These are phyloP conservation scores for Latrodectus elegans DNA, from an alignment of 2,888 invertebrate genomes.

Conservation along the genomic window DNA sequence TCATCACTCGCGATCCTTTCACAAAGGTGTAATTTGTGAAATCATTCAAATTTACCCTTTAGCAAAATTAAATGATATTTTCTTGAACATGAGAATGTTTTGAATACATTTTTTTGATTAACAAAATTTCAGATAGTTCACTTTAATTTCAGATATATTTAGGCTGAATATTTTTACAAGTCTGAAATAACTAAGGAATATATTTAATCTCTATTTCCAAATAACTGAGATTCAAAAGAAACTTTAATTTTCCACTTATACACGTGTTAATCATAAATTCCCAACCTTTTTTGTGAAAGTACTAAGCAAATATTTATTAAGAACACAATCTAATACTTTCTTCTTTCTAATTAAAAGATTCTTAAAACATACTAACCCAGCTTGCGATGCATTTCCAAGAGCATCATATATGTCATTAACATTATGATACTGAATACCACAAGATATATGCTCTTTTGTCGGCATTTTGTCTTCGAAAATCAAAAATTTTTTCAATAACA, in stretches of 20 bases:
- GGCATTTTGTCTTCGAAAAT: constrained; percentile 34
- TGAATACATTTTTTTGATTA: too few species aligned
- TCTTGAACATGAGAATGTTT: too few species aligned
- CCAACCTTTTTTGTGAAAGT: not conserved
- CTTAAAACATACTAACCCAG: constrained; percentile 74
- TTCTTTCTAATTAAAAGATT: not conserved
- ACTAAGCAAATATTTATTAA: not conserved
- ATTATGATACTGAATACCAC: constrained; percentile 81
- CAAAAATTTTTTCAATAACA: too few species aligned
- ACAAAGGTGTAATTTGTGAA: too few species aligned
- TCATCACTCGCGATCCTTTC: too few species aligned
- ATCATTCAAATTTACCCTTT: too few species aligned
- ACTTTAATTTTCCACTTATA: not conserved
- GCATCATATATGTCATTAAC: constrained; percentile 80
- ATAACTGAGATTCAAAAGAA: not conserved
- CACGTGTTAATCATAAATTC: not conserved
- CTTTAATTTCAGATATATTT: too few species aligned
- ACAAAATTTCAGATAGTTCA: too few species aligned
- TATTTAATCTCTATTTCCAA: too few species aligned
- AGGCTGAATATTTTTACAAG: too few species aligned
- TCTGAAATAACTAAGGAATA: too few species aligned
- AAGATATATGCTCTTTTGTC: constrained; percentile 72
- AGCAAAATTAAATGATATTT: too few species aligned
- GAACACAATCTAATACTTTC: not conserved
- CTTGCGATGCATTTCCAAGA: constrained; percentile 78